Evolutionary conservation across 2,888 invertebrate genomes (phyloP).

Genomic region (Pegoplata infirma): DNA sequence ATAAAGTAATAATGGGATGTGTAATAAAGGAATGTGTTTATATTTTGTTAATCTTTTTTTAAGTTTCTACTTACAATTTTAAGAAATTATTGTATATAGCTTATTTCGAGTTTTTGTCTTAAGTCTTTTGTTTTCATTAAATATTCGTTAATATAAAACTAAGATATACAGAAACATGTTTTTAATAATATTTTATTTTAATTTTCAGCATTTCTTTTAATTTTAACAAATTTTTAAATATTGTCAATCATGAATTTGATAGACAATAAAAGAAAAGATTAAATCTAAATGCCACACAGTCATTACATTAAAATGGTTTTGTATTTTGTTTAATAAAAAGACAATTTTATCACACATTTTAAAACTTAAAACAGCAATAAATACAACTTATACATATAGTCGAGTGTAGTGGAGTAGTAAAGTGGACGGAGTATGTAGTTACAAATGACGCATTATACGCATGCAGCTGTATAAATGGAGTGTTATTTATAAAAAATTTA

Average conservation of each 20-base stretch:
- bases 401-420: slow-evolving; percentile 29
- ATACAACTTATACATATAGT: slow-evolving; percentile 32
- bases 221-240: slow-evolving; percentile 1
- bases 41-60: no score
- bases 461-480: slow-evolving; percentile 58
- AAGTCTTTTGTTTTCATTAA: slow-evolving; percentile 35
- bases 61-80: no score
- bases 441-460: slow-evolving; percentile 62
- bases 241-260: slow-evolving; percentile 50
- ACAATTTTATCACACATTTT: slow-evolving; percentile 39
- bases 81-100: no score
- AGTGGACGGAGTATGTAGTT: slow-evolving; percentile 49
- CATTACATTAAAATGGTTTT: slow-evolving; percentile 25
- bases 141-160: not conserved
- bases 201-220: no score
- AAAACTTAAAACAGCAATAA: slow-evolving; percentile 47
- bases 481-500: slow-evolving; percentile 38
- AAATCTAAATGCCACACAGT: slow-evolving; percentile 42
- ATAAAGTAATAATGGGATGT: no score
- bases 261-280: slow-evolving; percentile 32
- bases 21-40: no score
- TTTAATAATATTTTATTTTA: not conserved
- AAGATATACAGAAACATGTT: not conserved
- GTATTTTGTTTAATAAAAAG: slow-evolving; percentile 39
- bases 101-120: slow-evolving; percentile 21